phyloP scores from a whole-genome alignment of 2,888 invertebrate species.

The Zygothrica quintamaculata region DNA sequence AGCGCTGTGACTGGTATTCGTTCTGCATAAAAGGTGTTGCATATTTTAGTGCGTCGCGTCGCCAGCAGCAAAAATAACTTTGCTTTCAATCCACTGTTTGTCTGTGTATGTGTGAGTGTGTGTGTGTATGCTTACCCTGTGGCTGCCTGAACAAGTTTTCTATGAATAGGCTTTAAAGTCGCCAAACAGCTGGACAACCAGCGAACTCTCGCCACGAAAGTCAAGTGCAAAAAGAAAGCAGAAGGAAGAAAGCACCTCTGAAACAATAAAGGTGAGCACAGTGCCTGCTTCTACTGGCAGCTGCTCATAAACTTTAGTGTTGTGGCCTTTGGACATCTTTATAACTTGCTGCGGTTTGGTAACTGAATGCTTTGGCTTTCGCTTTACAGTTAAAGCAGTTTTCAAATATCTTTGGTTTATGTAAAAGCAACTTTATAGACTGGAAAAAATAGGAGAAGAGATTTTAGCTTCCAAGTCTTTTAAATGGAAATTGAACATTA shows the following conservation, averaged over 20 bases:
- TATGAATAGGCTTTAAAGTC: slow-evolving; percentile 50
- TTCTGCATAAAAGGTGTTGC: slow-evolving; percentile 56
- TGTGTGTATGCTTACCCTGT: not conserved
- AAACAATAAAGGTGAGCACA: slow-evolving; percentile 37
- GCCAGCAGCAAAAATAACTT: slow-evolving; percentile 54
- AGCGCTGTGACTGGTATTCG: not conserved
- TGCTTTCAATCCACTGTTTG: slow-evolving; percentile 11
- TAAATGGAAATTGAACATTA: slow-evolving; percentile 40
- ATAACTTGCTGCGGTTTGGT: slow-evolving; percentile 62
- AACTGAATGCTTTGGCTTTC: slow-evolving; percentile 27
- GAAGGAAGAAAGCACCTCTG: slow-evolving; percentile 13
- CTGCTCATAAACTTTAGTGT: slow-evolving; percentile 66
- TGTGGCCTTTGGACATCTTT: slow-evolving; percentile 68
- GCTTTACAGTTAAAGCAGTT: slow-evolving; percentile 20
- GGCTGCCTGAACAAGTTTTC: slow-evolving; percentile 13
- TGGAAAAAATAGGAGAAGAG: too few relatives aligned
- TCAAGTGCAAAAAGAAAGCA: slow-evolving; percentile 52
- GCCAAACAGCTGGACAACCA: not conserved
- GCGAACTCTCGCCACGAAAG: slow-evolving; percentile 36
- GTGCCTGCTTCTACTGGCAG: slow-evolving; percentile 14
- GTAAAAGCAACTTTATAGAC: slow-evolving; percentile 39
- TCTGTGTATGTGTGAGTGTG: slow-evolving; percentile 8
- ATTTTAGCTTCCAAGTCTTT: slow-evolving; percentile 12
- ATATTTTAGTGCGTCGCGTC: slow-evolving; percentile 61
- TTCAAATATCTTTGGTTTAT: slow-evolving; percentile 59